Percentiles rank a stretch among this genome's conserved stretches.
Conservation (phyloP, 1,140 invertebrate genomes). For the Dreissena rostriformis region DNA sequence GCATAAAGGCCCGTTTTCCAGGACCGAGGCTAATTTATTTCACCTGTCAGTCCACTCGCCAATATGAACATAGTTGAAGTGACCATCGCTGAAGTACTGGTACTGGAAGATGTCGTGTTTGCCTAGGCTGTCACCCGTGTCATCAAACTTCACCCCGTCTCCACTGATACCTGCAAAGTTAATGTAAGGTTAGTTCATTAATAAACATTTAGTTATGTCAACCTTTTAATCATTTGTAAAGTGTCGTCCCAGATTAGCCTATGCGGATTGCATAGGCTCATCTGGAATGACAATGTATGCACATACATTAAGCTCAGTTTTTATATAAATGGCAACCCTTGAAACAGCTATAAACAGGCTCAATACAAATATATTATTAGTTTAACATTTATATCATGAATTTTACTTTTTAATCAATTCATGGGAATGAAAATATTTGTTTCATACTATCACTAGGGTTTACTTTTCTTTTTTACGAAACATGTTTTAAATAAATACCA, state of each 20-base stretch:
- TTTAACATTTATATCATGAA: too few relatives aligned
- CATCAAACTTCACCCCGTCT: slow-evolving; percentile 77
- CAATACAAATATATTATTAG: too few relatives aligned
- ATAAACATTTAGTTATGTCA: neutral
- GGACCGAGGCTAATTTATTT: neutral
- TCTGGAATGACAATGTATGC: too few relatives aligned
- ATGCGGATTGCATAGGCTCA: neutral
- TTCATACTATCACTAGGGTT: too few relatives aligned
- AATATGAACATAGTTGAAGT: slow-evolving; percentile 74
- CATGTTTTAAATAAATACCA: too few relatives aligned
- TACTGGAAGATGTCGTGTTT: slow-evolving; percentile 81
- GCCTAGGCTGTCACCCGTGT: slow-evolving; percentile 82
- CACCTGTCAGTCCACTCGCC: slow-evolving; percentile 79
- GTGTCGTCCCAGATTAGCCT: too few relatives aligned
- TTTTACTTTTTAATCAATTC: too few relatives aligned
- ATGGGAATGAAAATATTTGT: too few relatives aligned
- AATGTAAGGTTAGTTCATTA: neutral
- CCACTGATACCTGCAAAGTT: slow-evolving; percentile 72
- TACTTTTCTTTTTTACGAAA: too few relatives aligned
- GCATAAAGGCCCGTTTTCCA: neutral
- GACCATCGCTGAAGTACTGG: slow-evolving; percentile 60
- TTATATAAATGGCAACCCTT: too few relatives aligned
- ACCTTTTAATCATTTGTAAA: neutral
- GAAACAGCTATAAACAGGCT: too few relatives aligned
- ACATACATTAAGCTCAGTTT: too few relatives aligned